phyloP scores from a whole-genome alignment of 37 sponge, comb jelly and placozoan genomes.

The Ephydatia muelleri region DNA sequence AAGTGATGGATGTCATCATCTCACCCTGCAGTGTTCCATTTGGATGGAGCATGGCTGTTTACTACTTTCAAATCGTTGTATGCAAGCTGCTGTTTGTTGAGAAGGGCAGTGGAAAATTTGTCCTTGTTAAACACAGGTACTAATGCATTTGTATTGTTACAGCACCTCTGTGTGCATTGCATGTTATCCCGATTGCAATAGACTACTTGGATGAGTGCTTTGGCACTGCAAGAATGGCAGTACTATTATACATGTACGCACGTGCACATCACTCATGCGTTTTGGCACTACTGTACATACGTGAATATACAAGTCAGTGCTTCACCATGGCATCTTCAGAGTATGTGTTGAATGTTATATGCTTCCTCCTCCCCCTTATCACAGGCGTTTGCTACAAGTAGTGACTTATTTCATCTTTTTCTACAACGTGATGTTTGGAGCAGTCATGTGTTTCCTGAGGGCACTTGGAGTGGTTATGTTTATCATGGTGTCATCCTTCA shows the following conservation, averaged over 20 bases:
- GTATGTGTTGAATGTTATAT: too few species aligned
- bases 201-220: too few species aligned
- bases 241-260: too few species aligned
- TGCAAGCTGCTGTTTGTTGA: slow-evolving; percentile 27
- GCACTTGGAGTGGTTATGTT: slow-evolving; percentile 42
- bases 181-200: not conserved
- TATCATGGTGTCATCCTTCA: slow-evolving; percentile 35
- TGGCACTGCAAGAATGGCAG: too few species aligned
- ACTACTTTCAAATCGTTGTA: slow-evolving; percentile 33
- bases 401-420: slow-evolving; percentile 34
- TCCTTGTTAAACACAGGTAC: slow-evolving; percentile 7
- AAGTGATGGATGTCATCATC: too few species aligned
- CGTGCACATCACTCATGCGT: too few species aligned
- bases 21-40: slow-evolving; percentile 32
- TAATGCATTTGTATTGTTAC: not conserved
- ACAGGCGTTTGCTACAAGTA: slow-evolving; percentile 30
- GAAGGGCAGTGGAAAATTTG: not conserved
- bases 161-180: not conserved
- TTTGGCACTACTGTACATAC: not conserved
- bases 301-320: too few species aligned
- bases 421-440: slow-evolving; percentile 40
- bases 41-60: slow-evolving; percentile 39
- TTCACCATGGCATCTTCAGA: too few species aligned
- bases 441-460: slow-evolving; percentile 45
- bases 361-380: not conserved